Base-by-base conservation (phyloP, 2,797 vertebrate species). In the Falco peregrinus region DNA sequence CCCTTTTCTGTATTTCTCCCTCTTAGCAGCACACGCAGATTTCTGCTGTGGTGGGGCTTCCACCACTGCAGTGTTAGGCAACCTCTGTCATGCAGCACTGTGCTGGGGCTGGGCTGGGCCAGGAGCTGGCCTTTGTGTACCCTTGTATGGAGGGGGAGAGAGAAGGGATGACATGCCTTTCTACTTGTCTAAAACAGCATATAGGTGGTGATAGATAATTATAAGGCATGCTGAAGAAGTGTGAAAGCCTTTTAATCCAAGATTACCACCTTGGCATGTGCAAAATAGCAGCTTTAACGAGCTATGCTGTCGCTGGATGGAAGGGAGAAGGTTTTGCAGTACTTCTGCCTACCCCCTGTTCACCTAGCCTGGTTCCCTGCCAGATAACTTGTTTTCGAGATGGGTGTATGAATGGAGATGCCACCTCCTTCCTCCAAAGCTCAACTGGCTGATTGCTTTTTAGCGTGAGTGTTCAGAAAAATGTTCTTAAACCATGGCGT, bases 61-160 rank as follows among this genome's bases (percentile, higher is more conserved):
- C 26, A 13, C 24, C 25, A 0, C 73, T 13, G 39, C 13, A 19
- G 51, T 68, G 92, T 59, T 24, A 31, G 37, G 53, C 51, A 51
- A 5, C 13, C 16, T 25, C 13, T 1, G 1, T 22, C 41, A 11
- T 0, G 0, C 10, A 10, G 31, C 5, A 4, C 28, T 31, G 21
- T 13, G 17, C 17, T 15, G 9, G 54, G n/a, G 26, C 51, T 21
- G 51, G 17, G 10, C 18, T 39, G 10, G 39, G 20, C 31, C 6
- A 31, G 53, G 64, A 57, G 51, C 48, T 63, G 60, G 20, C 28
- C 48, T 51, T 37, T 71, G 51, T 10, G 3, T 75, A 56, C 33
- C 53, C 11, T 9, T 7, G 24, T 4, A 5, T 7, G 33, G 20
- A 79, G 37, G 53, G 20, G 25, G 13, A 61, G 41, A 6, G 45